Conservation (phyloP, 2,888 invertebrate species). For the Blastobasis adustella region DNA sequence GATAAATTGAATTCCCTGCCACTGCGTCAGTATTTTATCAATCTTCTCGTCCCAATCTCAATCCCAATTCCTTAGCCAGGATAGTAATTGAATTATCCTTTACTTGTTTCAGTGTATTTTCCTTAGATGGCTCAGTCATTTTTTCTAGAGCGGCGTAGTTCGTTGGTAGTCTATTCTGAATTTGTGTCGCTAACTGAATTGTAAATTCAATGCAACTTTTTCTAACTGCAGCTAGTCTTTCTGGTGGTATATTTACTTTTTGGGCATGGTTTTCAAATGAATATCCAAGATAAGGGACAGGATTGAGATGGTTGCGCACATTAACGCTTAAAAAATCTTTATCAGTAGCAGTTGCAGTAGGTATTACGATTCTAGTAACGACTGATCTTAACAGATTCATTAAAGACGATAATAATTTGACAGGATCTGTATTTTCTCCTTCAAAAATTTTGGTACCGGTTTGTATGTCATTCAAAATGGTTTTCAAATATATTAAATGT, state of each 20-base stretch:
- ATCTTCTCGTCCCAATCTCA: neutral
- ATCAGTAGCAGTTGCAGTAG: neutral
- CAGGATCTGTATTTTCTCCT: slow-evolving; percentile 10
- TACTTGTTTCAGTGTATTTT: neutral
- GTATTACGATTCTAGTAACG: neutral
- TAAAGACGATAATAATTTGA: slow-evolving; percentile 6
- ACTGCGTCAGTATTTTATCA: slow-evolving; percentile 10
- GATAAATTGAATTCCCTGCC: slow-evolving; percentile 8
- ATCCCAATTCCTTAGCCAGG: neutral
- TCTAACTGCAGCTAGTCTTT: neutral
- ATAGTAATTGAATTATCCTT: neutral
- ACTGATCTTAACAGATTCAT: neutral
- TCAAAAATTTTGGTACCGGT: slow-evolving; percentile 11
- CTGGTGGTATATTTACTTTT: neutral
- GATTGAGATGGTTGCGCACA: neutral
- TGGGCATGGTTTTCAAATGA: neutral
- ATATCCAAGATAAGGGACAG: neutral
- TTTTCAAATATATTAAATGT: slow-evolving; percentile 11
- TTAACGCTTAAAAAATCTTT: neutral
- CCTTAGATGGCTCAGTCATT: neutral
- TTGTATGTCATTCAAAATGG: slow-evolving; percentile 10
- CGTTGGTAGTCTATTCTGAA: neutral
- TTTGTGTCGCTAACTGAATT: neutral
- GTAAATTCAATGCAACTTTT: neutral
- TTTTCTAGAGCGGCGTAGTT: neutral